Base-by-base conservation (phyloP, 2,888 invertebrate genomes). In the Lasioglossum oenotherae region DNA sequence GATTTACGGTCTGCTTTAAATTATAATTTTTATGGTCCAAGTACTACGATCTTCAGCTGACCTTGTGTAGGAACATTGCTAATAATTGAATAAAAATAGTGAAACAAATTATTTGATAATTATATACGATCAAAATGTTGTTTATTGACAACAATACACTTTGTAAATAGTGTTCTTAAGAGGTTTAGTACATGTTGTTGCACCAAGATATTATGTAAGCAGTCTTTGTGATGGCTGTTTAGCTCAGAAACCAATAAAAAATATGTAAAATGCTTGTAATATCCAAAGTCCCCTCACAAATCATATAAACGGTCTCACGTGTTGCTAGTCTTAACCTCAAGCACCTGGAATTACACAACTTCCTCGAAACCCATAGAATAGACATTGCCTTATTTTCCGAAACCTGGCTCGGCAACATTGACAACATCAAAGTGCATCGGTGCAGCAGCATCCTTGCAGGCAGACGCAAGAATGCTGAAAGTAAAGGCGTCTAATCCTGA, bases 301-400 rank as follows among this genome's bases (percentile, higher is more conserved):
- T 64, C 64, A 64, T 2, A 31, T 64, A 64, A 64, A 64, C 64
- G 64, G 2, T 31, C 64, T 31, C 64, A 64, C 64, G 31, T 64
- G 64, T 64, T 31, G 64, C 64, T 64, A 64, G 27, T 27, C 64
- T 64, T 64, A 64, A 16, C 27, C 64, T 27, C 6, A 31, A 64
- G 64, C 27, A 31, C 64, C 64, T 16, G 16, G 27, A 64, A 64
- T 64, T 64, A 31, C 64, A 64, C 64, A 64, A 64, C 64, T 64
- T 64, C 64, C 31, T 31, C 31, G 64, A 16, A 64, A 64, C 64
- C 64, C 64, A 16, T 64, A 31, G 64, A 64, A 64, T 64, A 64
- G 27, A 64, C 64, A 64, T 27, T 64, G 64, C 64, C 64, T 64
- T 64, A 64, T 64, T 64, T 64, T 64, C 64, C 14, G 14, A 31